Evolutionary conservation across 1,140 invertebrate species (phyloP), one percentile per base, ranked within the genome.

Genomic region (Diplogasteroides magnus): DNA sequence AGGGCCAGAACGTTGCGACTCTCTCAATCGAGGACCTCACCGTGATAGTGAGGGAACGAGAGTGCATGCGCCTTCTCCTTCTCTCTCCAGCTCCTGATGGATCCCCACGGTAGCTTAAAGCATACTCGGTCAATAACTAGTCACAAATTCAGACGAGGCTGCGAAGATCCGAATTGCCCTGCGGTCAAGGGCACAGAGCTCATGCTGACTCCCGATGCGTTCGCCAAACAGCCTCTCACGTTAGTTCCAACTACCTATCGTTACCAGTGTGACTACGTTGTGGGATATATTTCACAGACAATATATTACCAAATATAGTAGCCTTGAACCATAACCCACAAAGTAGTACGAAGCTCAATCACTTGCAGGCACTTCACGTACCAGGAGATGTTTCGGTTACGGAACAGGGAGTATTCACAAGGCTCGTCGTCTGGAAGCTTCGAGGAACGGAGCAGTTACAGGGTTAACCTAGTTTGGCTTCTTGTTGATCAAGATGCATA

Each of bases 1-100:
- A 91, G 82, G 91, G 93, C 84, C 87, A 91, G 6, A 91, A 92
- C 3, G 91, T 94, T 23, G 90, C 90, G 3, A 94, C 93, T 0
- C 84, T 96, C 67, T 90, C 88, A 23, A 91, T 95, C 84, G 92
- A 96, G 81, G 91, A 94, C 82, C 93, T 97, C 88, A 91, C 94
- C 2, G 92, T 95, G 84, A 85, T 95, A 59, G 85, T 97, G 23
- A 91, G 94, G 78, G 97, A 92, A 0, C 93, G 92, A 23, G 88
- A 89, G 58, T 89, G 90, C 71, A 90, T 94, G 2, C 90, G 90
- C 15, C 88, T 94, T 3, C 90, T 90, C 56, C 89, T 93, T 56
- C 90, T 95, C 77, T 90, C 90, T 25, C 89, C 91, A 0, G 83
- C 87, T 2, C 84, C 86, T 56, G 89, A 90, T 80, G 89, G 89